These are phyloP conservation scores for Prinia subflava DNA, from an alignment of 2,113 vertebrate species.

Conservation along the genomic window DNA sequence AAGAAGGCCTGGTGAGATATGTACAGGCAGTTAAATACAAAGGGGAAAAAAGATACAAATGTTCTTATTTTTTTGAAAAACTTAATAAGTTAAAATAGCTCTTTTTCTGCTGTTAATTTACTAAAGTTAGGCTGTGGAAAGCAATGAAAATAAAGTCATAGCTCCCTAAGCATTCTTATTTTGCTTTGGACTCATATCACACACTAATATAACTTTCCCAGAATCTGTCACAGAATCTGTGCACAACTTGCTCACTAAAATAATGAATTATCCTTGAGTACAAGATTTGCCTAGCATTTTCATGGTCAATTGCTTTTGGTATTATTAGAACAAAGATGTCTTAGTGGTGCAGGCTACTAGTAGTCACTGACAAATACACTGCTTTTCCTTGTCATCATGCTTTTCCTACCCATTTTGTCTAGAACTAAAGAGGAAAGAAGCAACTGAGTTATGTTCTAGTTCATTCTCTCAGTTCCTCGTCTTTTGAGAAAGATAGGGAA, in stretches of 20 bases:
- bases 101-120: background rate
- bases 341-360: background rate
- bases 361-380: slow-evolving; percentile 1
- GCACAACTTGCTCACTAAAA: slow-evolving; percentile 4
- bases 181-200: background rate
- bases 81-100: background rate
- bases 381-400: background rate
- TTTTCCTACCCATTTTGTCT: background rate
- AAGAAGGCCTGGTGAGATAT: background rate
- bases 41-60: background rate
- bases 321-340: slow-evolving; percentile 29
- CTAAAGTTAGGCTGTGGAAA: background rate
- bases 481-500: background rate
- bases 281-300: background rate
- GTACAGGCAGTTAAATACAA: background rate
- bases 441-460: background rate
- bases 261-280: background rate
- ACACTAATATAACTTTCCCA: background rate
- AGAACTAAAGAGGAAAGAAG: background rate
- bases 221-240: background rate
- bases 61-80: background rate
- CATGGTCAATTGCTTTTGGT: slow-evolving; percentile 25
- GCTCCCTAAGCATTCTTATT: background rate
- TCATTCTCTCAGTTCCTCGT: background rate
- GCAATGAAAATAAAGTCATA: background rate